Evolutionary conservation across 2,797 vertebrate species (phyloP).

Genomic region (Hoplostethus mediterraneus): DNA sequence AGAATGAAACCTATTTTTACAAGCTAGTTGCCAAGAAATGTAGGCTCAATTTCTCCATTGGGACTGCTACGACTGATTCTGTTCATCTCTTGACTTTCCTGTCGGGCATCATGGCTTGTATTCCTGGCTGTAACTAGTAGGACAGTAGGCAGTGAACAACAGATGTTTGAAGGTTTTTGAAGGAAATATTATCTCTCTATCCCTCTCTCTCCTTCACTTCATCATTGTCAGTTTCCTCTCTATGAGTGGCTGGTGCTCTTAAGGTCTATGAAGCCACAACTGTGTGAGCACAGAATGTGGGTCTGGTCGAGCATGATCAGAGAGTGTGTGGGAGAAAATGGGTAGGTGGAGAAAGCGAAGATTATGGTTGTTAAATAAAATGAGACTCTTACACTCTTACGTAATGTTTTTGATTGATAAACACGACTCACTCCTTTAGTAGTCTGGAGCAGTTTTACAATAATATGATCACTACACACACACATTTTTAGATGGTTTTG

Average conservation of each 20-base stretch:
- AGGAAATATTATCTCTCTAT: neutral
- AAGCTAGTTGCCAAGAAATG: neutral
- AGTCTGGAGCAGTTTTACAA: constrained; percentile 33
- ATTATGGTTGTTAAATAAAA: constrained; percentile 58
- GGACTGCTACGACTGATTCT: constrained; percentile 2
- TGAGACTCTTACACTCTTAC: constrained; percentile 47
- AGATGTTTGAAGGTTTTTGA: neutral
- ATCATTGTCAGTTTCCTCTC: constrained; percentile 3
- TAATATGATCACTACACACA: constrained; percentile 5
- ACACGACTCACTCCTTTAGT: constrained; percentile 34
- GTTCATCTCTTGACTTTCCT: neutral
- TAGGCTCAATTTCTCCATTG: neutral
- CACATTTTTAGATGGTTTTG: constrained; percentile 4
- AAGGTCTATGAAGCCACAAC: constrained; percentile 16
- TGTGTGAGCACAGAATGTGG: constrained; percentile 15
- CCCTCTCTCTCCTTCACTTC: neutral
- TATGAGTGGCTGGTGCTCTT: constrained; percentile 6
- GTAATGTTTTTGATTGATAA: constrained; percentile 57
- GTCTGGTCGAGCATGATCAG: constrained; percentile 25
- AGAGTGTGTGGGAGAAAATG: constrained; percentile 44
- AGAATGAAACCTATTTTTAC: neutral
- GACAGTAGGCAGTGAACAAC: neutral
- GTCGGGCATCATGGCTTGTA: neutral
- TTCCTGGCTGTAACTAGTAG: neutral
- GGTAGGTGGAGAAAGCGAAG: constrained; percentile 42